These are phyloP conservation scores for Struthidea cinerea DNA, from an alignment of 2,113 vertebrate genomes.

Conservation along the genomic window DNA sequence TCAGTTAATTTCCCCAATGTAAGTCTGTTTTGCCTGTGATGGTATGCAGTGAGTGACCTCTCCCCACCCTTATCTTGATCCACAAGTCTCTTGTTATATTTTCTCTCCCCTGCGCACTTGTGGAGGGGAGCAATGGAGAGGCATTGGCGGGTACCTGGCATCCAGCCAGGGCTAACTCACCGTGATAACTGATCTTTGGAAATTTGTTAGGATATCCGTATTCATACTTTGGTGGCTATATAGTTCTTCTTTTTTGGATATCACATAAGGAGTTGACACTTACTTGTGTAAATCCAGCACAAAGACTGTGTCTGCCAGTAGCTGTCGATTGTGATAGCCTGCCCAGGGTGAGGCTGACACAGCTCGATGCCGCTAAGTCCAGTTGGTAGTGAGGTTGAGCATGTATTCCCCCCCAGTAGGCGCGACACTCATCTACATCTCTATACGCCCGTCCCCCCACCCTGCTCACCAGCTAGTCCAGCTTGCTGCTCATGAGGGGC, in stretches of 20 bases:
- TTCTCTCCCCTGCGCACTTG: background rate
- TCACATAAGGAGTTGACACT: background rate
- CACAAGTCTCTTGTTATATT: too few species aligned
- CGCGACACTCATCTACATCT: rapidly evolving
- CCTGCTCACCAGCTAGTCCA: background rate
- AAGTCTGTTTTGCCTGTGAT: background rate
- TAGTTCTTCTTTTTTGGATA: background rate
- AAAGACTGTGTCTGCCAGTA: background rate
- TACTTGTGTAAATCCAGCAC: background rate
- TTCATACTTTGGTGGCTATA: background rate
- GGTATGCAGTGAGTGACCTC: too few species aligned
- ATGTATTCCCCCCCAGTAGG: background rate
- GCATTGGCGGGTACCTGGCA: background rate
- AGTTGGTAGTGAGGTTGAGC: background rate
- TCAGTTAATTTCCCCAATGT: background rate
- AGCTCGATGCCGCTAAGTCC: background rate
- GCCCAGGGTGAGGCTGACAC: background rate
- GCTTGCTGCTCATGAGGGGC: background rate
- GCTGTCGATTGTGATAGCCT: rapidly evolving
- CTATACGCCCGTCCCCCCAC: rapidly evolving
- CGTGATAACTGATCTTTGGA: background rate
- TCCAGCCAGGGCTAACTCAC: background rate
- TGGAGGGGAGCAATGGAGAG: background rate
- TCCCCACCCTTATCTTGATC: too few species aligned
- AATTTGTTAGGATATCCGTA: background rate